A percentile compares a stretch with the other conserved stretches of the same genome.
phyloP scores from a whole-genome alignment of 2,113 vertebrate species.

The Chloebia gouldiae region DNA sequence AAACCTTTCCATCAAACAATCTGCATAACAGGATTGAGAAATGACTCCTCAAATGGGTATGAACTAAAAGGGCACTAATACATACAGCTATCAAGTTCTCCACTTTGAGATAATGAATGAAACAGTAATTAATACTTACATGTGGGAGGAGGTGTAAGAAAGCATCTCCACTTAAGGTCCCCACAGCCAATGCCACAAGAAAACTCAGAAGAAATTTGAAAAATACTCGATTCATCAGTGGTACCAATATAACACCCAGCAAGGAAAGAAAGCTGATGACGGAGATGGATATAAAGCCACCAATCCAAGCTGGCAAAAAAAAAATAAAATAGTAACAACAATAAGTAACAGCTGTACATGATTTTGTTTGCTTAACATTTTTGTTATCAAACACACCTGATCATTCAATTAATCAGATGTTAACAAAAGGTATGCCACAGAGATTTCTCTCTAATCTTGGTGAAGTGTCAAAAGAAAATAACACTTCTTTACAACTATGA shows the following conservation, averaged over 20 bases:
- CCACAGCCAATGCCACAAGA: conserved; percentile 93
- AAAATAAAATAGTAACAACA: not conserved
- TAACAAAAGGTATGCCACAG: not conserved
- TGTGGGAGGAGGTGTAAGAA: conserved; percentile 96
- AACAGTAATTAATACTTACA: conserved; percentile 76
- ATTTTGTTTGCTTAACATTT: not conserved
- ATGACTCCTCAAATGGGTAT: not conserved
- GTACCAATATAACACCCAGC: conserved; percentile 89
- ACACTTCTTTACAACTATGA: not conserved
- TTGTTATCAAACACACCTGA: not conserved
- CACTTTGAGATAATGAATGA: not conserved
- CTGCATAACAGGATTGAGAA: not conserved
- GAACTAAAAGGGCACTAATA: not conserved
- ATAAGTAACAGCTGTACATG: not conserved
- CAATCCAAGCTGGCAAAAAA: conserved; percentile 86
- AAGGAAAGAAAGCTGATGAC: conserved; percentile 94
- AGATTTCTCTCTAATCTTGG: not conserved
- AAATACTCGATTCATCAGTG: conserved; percentile 92
- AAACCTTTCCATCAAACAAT: not conserved
- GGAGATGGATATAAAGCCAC: conserved; percentile 92
- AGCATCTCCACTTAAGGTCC: conserved; percentile 95
- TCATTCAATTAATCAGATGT: not conserved
- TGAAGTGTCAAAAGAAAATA: not conserved
- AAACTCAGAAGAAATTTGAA: conserved; percentile 98
- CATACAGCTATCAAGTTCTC: not conserved